These are phyloP conservation scores for Forbesichthys papilliferus DNA, from an alignment of 2,113 vertebrate species.

Conservation along the genomic window DNA sequence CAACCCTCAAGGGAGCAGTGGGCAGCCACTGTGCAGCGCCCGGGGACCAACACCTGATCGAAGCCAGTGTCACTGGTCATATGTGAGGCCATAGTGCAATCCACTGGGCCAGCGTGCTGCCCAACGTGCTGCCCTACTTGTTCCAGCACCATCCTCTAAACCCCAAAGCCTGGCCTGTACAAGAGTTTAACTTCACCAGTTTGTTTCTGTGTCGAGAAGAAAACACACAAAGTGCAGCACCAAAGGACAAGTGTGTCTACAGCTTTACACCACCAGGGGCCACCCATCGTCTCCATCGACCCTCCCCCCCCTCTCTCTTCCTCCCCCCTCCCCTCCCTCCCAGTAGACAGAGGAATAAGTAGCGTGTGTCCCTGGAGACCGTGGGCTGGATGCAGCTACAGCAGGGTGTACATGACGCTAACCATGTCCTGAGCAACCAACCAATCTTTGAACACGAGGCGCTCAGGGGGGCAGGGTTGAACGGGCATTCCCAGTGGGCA, in stretches of 20 bases:
- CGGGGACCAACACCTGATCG: no score
- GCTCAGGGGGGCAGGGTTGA: slow-evolving; percentile 56
- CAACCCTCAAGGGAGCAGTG: no score
- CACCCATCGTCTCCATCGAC: slow-evolving; percentile 47
- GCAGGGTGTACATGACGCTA: slow-evolving; percentile 88
- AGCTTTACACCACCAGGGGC: slow-evolving; percentile 59
- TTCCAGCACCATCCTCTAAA: no score
- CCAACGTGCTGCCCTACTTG: no score
- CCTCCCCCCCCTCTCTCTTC: slow-evolving; percentile 50
- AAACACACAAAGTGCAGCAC: slow-evolving; percentile 58
- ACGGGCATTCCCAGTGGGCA: slow-evolving; percentile 84
- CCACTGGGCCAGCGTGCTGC: no score
- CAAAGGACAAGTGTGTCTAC: slow-evolving; percentile 66
- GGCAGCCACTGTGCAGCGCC: no score
- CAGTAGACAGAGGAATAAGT: slow-evolving; percentile 88
- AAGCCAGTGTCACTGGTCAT: no score
- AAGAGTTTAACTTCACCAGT: no score
- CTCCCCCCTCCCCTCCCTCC: slow-evolving; percentile 71
- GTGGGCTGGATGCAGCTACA: slow-evolving; percentile 62
- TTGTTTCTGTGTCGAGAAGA: slow-evolving; percentile 1
- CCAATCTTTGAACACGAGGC: slow-evolving; percentile 88
- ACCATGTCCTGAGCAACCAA: slow-evolving; percentile 92
- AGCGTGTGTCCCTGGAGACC: slow-evolving; percentile 84
- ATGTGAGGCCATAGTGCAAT: no score
- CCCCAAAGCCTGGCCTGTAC: no score